phyloP scores from a whole-genome alignment of 2,888 invertebrate species.

The Athalia circularis region DNA sequence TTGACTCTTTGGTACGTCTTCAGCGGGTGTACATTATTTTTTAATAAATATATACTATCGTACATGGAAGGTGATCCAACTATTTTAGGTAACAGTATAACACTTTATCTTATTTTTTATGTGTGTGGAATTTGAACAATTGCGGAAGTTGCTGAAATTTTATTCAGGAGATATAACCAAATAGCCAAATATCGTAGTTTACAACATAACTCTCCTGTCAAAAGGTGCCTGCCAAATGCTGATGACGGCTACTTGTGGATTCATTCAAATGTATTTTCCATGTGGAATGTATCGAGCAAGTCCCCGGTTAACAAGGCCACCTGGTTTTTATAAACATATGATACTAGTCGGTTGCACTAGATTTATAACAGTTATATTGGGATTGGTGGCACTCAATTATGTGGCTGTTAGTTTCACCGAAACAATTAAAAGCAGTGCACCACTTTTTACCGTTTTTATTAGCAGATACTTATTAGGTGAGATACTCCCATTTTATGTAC shows the following conservation, averaged over 20 bases:
- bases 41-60: conserved; percentile 86
- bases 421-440: conserved; percentile 88
- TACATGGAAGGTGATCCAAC: conserved; percentile 85
- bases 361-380: conserved; percentile 84
- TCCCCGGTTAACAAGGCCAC: conserved; percentile 78
- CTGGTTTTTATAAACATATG: conserved; percentile 85
- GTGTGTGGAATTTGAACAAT: not conserved
- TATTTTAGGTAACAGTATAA: conserved; percentile 78
- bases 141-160: conserved; percentile 33
- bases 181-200: not conserved
- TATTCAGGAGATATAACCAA: conserved; percentile 1
- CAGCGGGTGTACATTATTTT: conserved; percentile 85
- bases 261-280: conserved; percentile 83
- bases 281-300: conserved; percentile 83
- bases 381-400: conserved; percentile 84
- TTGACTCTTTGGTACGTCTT: conserved; percentile 85
- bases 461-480: conserved; percentile 80
- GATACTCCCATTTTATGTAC: conserved; percentile 31
- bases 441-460: conserved; percentile 86
- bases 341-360: conserved; percentile 83
- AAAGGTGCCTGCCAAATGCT: conserved; percentile 86
- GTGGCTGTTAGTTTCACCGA: conserved; percentile 89
- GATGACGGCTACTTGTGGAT: conserved; percentile 84
- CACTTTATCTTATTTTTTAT: conserved; percentile 17
- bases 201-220: conserved; percentile 51